Evolutionary conservation across 2,888 invertebrate species (phyloP), one percentile per base, ranked within the genome.

Genomic region (Octonoba sinensis): DNA sequence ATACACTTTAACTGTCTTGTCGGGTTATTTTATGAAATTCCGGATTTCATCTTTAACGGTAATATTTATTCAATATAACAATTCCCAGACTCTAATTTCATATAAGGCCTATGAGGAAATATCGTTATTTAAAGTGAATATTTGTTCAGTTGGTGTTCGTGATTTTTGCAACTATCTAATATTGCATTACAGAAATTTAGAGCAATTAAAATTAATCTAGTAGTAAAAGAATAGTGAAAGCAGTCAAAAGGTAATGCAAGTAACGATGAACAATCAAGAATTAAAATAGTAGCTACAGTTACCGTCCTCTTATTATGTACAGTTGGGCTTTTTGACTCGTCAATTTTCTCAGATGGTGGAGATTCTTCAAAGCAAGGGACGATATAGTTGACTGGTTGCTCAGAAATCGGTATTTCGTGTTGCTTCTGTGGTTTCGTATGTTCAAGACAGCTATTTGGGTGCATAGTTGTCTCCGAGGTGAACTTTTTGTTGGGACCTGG

Each of bases 331-430:
- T 67, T 79, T 13, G 24, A 15, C 3, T 54, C 15, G 15, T 47
- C 67, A 11, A 27, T 11, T 15, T 59, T 66, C 16, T 67, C 72
- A 3, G 66, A 36, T 13, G 56, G 47, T 6, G 77, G 59, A 2
- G 79, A 73, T 12, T 73, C 79, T 36, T 79, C 79, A 51, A 81
- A 81, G 46, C 70, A 74, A n/a, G 81, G 81, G 1, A 81, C 74
- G 36, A 81, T 74, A 65, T 81, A 81, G 64, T 81, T 70, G 18
- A 79, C 62, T 11, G 20, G 72, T 0, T 73, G 60, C 13, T 36
- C 49, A 1, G 15, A 0, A 3, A 15, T n/a, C 0, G 64, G 64
- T 1, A 20, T 46, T 18, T 65, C 66, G 60, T 18, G 24, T 16
- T n/a, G 60, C n/a, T 27, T 24, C 13, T 44, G 60, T 0, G 66